Conservation (phyloP, 2,797 vertebrate species). For the Ceyx erithaca region DNA sequence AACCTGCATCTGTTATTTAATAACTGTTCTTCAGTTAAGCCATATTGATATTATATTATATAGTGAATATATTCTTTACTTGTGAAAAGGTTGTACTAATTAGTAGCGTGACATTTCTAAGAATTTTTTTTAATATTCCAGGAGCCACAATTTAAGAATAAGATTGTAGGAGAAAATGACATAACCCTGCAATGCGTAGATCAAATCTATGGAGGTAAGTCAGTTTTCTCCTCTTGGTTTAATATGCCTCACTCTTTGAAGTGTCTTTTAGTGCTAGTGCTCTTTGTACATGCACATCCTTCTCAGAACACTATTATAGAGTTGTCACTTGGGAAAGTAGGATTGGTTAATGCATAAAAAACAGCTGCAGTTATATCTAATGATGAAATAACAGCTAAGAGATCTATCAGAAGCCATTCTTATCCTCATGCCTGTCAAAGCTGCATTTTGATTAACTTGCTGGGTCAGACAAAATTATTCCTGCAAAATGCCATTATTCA, state of each 20-base stretch:
- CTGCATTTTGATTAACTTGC: not conserved
- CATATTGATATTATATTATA: not conserved
- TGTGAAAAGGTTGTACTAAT: not conserved
- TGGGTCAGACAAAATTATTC: not conserved
- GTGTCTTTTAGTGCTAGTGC: not conserved
- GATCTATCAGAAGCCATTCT: not conserved
- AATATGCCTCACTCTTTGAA: not conserved
- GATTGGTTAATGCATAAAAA: not conserved
- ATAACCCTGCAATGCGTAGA: slow-evolving; percentile 89
- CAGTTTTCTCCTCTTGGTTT: not conserved
- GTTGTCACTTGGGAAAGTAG: not conserved
- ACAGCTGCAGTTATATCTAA: not conserved
- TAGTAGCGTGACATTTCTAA: not conserved
- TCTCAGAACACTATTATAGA: not conserved
- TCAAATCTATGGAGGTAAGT: slow-evolving; percentile 88
- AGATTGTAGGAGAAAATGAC: slow-evolving; percentile 89
- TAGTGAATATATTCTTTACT: not conserved
- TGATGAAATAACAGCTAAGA: not conserved
- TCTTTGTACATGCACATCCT: not conserved
- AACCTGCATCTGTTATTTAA: not conserved
- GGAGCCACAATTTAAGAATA: slow-evolving; percentile 86
- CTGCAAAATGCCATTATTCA: not conserved
- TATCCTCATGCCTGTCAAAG: not conserved
- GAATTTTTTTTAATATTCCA: slow-evolving; percentile 48
- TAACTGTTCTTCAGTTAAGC: not conserved